Conservation (phyloP, 1,140 invertebrate genomes). For the Drosophila novamexicana region DNA sequence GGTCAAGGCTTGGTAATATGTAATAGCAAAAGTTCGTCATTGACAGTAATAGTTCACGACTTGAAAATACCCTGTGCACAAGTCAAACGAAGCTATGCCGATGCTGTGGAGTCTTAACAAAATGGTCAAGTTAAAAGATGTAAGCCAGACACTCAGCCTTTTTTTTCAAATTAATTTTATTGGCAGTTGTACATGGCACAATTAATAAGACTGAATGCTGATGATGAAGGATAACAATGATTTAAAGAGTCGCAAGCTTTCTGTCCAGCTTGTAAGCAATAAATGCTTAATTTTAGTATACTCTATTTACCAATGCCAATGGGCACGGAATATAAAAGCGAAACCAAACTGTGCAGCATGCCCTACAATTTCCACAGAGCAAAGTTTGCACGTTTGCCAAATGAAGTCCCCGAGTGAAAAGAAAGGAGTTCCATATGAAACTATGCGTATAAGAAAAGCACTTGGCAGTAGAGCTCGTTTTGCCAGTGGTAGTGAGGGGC, state of each 20-base stretch:
- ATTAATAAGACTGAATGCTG: no score
- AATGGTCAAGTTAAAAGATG: no score
- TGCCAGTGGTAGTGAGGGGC: neutral
- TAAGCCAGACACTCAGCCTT: no score
- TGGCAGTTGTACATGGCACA: no score
- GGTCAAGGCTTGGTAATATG: no score
- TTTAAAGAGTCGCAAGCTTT: no score
- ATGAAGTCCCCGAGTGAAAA: neutral
- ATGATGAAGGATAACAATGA: no score
- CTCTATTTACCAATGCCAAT: neutral
- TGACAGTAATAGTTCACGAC: no score
- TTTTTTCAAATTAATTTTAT: no score
- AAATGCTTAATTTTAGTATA: neutral
- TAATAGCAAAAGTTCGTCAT: neutral
- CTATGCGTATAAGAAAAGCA: constrained; percentile 17
- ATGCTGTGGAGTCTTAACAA: no score
- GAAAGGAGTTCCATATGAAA: constrained; percentile 18
- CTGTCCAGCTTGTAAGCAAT: neutral
- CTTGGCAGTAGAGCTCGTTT: neutral
- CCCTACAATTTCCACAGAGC: neutral
- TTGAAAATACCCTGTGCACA: neutral
- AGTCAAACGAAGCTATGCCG: no score
- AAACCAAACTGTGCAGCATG: neutral
- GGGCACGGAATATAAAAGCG: neutral
- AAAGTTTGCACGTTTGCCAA: constrained; percentile 1